Evolutionary conservation across 1,140 invertebrate species (phyloP).

Genomic region (Hyles euphorbiae): DNA sequence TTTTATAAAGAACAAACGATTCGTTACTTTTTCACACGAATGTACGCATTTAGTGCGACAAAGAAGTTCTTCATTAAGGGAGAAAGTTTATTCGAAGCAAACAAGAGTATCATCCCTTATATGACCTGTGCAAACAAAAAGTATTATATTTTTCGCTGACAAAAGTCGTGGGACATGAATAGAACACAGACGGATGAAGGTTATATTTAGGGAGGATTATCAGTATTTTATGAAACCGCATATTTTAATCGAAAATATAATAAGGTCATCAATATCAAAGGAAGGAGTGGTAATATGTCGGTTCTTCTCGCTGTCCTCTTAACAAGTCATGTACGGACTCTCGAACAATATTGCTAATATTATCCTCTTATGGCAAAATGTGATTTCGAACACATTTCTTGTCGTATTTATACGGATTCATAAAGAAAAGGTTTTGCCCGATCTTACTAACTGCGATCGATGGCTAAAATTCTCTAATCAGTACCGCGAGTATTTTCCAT

Average conservation of each 20-base stretch:
- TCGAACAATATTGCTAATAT: conserved; percentile 18
- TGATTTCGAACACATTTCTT: conserved; percentile 6
- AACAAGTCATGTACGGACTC: conserved; percentile 40
- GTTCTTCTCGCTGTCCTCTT: conserved; percentile 9
- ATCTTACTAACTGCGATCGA: conserved; percentile 4
- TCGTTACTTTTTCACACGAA: conserved; percentile 2
- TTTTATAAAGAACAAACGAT: too few relatives aligned
- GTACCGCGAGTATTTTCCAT: too few relatives aligned
- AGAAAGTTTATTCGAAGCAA: conserved; percentile 26
- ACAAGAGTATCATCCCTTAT: conserved; percentile 28
- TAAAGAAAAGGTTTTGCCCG: conserved; percentile 34
- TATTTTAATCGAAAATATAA: too few relatives aligned
- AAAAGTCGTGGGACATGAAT: too few relatives aligned
- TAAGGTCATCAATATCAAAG: too few relatives aligned
- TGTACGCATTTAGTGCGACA: conserved; percentile 16
- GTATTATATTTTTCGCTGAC: background rate
- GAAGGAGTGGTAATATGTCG: too few relatives aligned
- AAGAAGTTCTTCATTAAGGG: conserved; percentile 27
- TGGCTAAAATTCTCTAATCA: background rate
- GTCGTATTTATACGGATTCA: conserved; percentile 33
- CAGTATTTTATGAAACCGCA: too few relatives aligned
- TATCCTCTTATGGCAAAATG: conserved; percentile 51
- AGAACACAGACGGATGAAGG: background rate
- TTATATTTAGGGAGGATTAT: too few relatives aligned
- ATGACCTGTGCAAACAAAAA: conserved; percentile 32